Evolutionary conservation across 1,140 invertebrate genomes (phyloP).

Genomic region (Acromyrmex charruanus): DNA sequence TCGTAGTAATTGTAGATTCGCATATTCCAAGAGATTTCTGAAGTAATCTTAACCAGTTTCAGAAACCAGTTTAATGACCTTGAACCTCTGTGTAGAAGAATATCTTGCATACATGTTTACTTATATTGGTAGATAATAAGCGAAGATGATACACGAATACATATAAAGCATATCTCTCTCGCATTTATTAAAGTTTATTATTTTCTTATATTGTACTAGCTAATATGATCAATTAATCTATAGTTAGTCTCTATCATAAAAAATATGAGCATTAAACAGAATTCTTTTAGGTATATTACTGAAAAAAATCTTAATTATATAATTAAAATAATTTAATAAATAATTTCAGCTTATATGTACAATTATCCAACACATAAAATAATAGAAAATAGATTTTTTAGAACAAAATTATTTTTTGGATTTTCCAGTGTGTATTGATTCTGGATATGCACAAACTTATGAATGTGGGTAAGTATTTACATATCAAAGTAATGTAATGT

Average conservation of each 20-base stretch:
- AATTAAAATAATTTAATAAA: conserved; percentile 16
- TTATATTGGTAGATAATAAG: conserved; percentile 16
- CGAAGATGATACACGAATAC: conserved; percentile 12
- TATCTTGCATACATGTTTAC: conserved; percentile 20
- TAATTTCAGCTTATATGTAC: neutral
- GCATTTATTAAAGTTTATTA: conserved; percentile 2
- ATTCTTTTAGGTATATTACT: neutral
- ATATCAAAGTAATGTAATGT: neutral
- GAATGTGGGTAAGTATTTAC: conserved; percentile 57
- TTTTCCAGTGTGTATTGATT: conserved; percentile 32
- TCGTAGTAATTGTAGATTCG: neutral
- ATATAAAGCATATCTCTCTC: neutral
- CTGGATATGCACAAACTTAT: conserved; percentile 48
- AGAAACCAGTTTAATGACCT: conserved; percentile 69
- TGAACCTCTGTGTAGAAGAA: conserved; percentile 54
- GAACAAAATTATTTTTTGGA: neutral
- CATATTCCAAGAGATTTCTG: neutral
- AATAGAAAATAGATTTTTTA: neutral
- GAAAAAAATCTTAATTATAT: neutral
- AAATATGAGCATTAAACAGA: neutral
- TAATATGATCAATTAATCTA: neutral
- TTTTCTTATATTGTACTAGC: neutral
- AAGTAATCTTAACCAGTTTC: conserved; percentile 20
- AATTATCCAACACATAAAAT: neutral
- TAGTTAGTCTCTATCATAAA: neutral